A percentile compares a stretch with the other conserved stretches of the same genome.
These are phyloP conservation scores for Alligator sinensis DNA, from an alignment of 2,113 vertebrate species.

Conservation along the genomic window DNA sequence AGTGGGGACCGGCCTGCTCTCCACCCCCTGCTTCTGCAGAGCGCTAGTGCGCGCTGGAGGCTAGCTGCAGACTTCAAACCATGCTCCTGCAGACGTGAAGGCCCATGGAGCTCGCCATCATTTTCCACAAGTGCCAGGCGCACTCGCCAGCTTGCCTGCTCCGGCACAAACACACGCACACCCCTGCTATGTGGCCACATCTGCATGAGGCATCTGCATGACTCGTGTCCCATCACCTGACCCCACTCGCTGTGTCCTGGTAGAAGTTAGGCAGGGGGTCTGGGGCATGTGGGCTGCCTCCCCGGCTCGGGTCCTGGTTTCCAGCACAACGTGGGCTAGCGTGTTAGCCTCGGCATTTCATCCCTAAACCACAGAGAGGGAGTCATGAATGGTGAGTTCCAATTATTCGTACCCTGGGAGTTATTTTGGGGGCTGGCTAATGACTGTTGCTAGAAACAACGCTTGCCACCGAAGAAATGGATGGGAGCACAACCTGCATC, in stretches of 20 bases:
- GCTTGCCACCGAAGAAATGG: not conserved
- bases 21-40: too few species aligned
- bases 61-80: too few species aligned
- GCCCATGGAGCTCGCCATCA: too few species aligned
- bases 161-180: not conserved
- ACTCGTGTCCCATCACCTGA: not conserved
- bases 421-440: not conserved
- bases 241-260: not conserved
- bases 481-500: not conserved
- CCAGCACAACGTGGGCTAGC: not conserved
- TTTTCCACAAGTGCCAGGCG: too few species aligned
- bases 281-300: not conserved
- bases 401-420: not conserved
- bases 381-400: not conserved
- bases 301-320: not conserved
- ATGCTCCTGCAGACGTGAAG: too few species aligned
- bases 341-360: not conserved
- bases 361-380: not conserved
- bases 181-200: not conserved
- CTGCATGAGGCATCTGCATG: not conserved
- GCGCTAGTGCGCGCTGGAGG: too few species aligned
- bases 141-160: too few species aligned
- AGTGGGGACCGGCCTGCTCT: too few species aligned
- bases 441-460: not conserved
- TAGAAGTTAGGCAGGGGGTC: not conserved